Percentiles rank a stretch among this genome's conserved stretches.
phyloP scores from a whole-genome alignment of 2,888 invertebrate genomes.

The Apocheima hispidaria region DNA sequence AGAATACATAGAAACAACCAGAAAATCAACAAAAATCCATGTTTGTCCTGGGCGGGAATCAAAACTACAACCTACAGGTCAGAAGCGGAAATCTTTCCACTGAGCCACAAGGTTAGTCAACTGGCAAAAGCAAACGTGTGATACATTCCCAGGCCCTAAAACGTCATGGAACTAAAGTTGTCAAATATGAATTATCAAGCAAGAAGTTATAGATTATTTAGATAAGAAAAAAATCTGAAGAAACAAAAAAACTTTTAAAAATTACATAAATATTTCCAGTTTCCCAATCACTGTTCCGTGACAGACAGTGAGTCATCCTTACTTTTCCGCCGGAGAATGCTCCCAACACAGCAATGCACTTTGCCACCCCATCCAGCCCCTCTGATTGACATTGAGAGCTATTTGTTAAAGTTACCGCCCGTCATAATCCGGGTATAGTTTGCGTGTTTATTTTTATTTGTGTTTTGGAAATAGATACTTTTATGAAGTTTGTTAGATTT shows the following conservation, averaged over 20 bases:
- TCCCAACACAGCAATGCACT: slow-evolving; percentile 70
- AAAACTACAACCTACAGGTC: too few species aligned
- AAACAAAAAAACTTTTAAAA: not conserved
- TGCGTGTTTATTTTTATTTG: slow-evolving; percentile 15
- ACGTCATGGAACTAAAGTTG: too few species aligned
- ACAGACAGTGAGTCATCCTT: slow-evolving; percentile 20
- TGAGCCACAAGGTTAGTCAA: too few species aligned
- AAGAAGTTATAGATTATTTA: too few species aligned
- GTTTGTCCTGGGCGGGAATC: too few species aligned
- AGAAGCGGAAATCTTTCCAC: too few species aligned
- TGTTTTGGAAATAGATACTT: slow-evolving; percentile 1
- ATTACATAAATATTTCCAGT: not conserved
- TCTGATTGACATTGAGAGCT: slow-evolving; percentile 54
- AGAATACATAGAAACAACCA: too few species aligned
- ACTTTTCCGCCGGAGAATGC: slow-evolving; percentile 27
- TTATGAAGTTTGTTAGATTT: not conserved
- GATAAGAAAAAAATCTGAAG: not conserved
- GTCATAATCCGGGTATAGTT: slow-evolving; percentile 27
- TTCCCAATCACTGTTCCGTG: not conserved
- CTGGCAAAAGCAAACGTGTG: too few species aligned
- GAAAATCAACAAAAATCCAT: too few species aligned
- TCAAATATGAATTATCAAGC: too few species aligned
- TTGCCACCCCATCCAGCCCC: slow-evolving; percentile 51
- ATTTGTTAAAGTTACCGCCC: slow-evolving; percentile 36
- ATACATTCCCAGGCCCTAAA: too few species aligned